These are phyloP conservation scores for Neostethus bicornis DNA, from an alignment of 2,797 vertebrate genomes.

Conservation along the genomic window DNA sequence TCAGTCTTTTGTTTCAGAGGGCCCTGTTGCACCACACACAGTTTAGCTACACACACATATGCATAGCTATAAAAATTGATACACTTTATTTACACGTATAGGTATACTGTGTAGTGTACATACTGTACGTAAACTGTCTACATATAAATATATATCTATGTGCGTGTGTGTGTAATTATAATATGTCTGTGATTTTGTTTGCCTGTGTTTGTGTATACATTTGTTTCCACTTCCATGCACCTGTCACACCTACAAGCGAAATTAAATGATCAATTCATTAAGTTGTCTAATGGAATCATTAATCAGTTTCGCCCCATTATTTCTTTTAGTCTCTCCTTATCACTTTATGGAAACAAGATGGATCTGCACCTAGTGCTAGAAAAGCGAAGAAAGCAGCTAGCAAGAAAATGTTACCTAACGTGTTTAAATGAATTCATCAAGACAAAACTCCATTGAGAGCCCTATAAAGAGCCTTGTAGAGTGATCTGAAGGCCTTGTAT, in stretches of 20 bases:
- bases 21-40: conserved; percentile 19
- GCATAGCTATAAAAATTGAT: too few species aligned
- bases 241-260: neutral
- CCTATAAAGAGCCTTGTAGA: conserved; percentile 43
- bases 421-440: conserved; percentile 44
- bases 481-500: conserved; percentile 50
- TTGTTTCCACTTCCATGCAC: too few species aligned
- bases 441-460: conserved; percentile 33
- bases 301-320: conserved; percentile 63
- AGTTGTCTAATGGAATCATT: conserved; percentile 68
- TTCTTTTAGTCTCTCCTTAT: conserved; percentile 30
- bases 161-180: too few species aligned
- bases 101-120: too few species aligned
- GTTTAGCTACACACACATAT: too few species aligned
- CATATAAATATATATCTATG: conserved; percentile 17
- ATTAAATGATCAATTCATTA: conserved; percentile 70
- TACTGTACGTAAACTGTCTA: conserved; percentile 21
- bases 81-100: too few species aligned
- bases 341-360: conserved; percentile 28
- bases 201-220: too few species aligned
- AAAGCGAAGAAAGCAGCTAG: conserved; percentile 7
- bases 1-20: conserved; percentile 37
- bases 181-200: too few species aligned
- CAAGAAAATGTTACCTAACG: conserved; percentile 34
- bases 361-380: conserved; percentile 7